Percentiles rank a stretch among this genome's conserved stretches.
Conservation (phyloP, 1,140 invertebrate genomes). For the Doryteuthis pealeii region DNA sequence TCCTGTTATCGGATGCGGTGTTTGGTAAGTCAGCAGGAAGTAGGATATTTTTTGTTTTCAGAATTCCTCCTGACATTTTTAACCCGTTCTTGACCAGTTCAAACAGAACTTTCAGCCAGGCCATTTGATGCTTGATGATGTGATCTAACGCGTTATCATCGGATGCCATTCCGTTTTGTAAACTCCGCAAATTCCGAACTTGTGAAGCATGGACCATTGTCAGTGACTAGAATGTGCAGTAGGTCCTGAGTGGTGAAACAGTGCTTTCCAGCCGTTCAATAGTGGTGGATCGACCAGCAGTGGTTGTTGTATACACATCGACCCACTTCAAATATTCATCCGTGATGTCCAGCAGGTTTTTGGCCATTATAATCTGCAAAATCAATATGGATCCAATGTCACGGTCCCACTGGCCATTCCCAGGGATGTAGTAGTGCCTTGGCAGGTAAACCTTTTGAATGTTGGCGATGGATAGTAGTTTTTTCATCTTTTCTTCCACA, state of each 20-base stretch:
- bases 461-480: slow-evolving; percentile 58
- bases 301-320: slow-evolving; percentile 56
- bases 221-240: slow-evolving; percentile 15
- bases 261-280: slow-evolving; percentile 34
- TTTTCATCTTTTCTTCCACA: slow-evolving; percentile 39
- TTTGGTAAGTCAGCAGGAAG: slow-evolving; percentile 20
- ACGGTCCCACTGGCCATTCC: slow-evolving; percentile 51
- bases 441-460: slow-evolving; percentile 30
- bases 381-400: slow-evolving; percentile 56
- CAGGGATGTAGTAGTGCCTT: slow-evolving; percentile 45
- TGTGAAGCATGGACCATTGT: too few species aligned
- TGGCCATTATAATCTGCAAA: slow-evolving; percentile 51
- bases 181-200: too few species aligned
- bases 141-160: too few species aligned
- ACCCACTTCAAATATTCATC: slow-evolving; percentile 61
- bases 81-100: slow-evolving; percentile 31
- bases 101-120: too few species aligned
- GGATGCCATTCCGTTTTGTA: too few species aligned
- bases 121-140: too few species aligned
- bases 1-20: slow-evolving; percentile 27
- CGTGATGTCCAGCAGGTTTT: slow-evolving; percentile 57
- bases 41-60: slow-evolving; percentile 17
- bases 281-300: slow-evolving; percentile 26
- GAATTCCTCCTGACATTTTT: slow-evolving; percentile 27
- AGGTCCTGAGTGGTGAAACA: slow-evolving; percentile 34